Evolutionary conservation across 2,888 invertebrate species (phyloP).

Genomic region (Scaptomyza caliginosa): DNA sequence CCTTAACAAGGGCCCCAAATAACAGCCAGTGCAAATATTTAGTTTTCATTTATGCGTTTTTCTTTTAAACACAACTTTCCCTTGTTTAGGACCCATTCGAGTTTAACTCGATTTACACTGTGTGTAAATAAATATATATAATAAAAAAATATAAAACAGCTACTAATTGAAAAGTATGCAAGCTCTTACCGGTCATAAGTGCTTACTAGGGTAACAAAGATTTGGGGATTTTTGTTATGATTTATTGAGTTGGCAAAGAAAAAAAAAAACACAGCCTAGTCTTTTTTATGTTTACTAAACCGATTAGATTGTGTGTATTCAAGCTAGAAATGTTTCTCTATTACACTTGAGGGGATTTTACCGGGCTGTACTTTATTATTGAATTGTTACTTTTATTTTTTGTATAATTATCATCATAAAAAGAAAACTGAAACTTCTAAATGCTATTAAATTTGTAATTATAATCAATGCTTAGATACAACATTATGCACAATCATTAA

Average conservation of each 20-base stretch:
- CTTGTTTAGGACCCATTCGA: slow-evolving; percentile 44
- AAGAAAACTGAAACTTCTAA: too few species aligned
- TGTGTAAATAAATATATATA: slow-evolving; percentile 32
- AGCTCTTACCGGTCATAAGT: slow-evolving; percentile 1
- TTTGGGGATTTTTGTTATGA: slow-evolving; percentile 1
- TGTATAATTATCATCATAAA: too few species aligned
- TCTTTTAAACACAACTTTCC: slow-evolving; percentile 28
- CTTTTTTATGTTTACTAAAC: slow-evolving; percentile 9
- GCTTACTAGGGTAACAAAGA: background rate
- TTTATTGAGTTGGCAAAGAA: background rate
- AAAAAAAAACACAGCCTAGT: slow-evolving; percentile 6
- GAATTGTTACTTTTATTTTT: too few species aligned
- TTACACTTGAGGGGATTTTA: background rate
- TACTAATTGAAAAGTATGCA: slow-evolving; percentile 50
- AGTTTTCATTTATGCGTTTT: slow-evolving; percentile 75
- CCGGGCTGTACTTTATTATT: too few species aligned
- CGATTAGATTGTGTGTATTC: background rate
- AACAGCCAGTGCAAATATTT: slow-evolving; percentile 67
- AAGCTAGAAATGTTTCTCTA: background rate
- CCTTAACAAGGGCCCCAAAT: slow-evolving; percentile 55
- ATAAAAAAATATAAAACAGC: background rate
- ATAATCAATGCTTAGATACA: slow-evolving; percentile 2
- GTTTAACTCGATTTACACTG: slow-evolving; percentile 60
- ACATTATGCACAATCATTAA: slow-evolving; percentile 34
- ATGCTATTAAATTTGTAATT: background rate